Evolutionary conservation across 2,113 vertebrate genomes (phyloP).

Genomic region (Rousettus leschenaultii): DNA sequence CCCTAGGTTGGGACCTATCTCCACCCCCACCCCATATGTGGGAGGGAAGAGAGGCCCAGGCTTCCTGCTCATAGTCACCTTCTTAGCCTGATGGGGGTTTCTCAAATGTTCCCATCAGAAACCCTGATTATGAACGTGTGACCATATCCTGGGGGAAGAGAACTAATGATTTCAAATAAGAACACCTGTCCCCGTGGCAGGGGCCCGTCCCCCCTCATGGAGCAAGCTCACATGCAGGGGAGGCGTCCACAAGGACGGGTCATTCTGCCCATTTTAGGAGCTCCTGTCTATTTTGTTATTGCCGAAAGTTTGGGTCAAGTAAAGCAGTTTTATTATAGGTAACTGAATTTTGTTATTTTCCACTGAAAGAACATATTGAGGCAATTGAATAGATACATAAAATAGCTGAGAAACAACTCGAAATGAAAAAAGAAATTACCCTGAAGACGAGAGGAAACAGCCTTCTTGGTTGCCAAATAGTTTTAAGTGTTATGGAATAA

Average conservation of each 20-base stretch:
- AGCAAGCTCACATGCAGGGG: too few relatives aligned
- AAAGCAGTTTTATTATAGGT: slow-evolving; percentile 19
- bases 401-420: slow-evolving; percentile 35
- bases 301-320: slow-evolving; percentile 2
- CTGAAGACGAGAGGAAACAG: slow-evolving; percentile 1
- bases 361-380: slow-evolving; percentile 50
- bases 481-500: slow-evolving; percentile 8
- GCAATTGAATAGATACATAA: slow-evolving; percentile 45
- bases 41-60: not conserved
- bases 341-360: slow-evolving; percentile 29
- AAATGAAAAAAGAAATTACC: not conserved
- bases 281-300: not conserved
- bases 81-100: not conserved
- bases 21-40: too few relatives aligned
- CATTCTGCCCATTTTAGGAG: not conserved
- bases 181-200: not conserved
- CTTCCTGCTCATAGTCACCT: not conserved
- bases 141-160: not conserved
- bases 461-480: slow-evolving; percentile 25
- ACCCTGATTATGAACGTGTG: not conserved
- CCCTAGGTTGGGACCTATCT: not conserved
- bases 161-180: not conserved
- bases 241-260: not conserved
- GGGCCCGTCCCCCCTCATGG: too few relatives aligned
- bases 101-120: not conserved